phyloP scores from a whole-genome alignment of 2,113 vertebrate genomes.

The Nothocercus julius region DNA sequence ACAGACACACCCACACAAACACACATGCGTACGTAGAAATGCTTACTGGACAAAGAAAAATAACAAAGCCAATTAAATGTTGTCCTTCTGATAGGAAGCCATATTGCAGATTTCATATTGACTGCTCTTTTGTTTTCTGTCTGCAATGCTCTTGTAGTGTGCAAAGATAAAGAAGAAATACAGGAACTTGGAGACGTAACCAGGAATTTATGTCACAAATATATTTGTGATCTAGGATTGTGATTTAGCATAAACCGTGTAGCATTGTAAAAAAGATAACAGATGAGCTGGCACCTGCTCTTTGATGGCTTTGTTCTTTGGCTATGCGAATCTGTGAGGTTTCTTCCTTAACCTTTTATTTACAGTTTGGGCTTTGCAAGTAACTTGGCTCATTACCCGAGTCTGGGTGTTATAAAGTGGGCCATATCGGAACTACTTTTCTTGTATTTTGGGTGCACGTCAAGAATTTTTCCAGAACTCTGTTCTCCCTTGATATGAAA shows the following conservation, averaged over 20 bases:
- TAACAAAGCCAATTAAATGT: constrained; percentile 44
- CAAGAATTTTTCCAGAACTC: constrained; percentile 40
- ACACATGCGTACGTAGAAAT: neutral
- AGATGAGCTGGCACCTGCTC: constrained; percentile 14
- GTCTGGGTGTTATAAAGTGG: neutral
- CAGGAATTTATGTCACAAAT: constrained; percentile 38
- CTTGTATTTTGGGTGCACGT: constrained; percentile 22
- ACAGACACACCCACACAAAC: neutral
- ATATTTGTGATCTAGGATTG: neutral
- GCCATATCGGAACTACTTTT: constrained; percentile 26
- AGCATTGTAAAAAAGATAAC: constrained; percentile 39
- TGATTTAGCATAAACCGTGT: constrained; percentile 15
- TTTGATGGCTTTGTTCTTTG: constrained; percentile 6
- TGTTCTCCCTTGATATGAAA: constrained; percentile 39
- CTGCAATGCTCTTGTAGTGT: constrained; percentile 25
- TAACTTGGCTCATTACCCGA: neutral
- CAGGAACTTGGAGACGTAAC: constrained; percentile 22
- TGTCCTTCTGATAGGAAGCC: constrained; percentile 74
- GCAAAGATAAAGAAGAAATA: constrained; percentile 26
- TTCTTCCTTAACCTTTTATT: constrained; percentile 36
- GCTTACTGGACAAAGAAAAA: neutral
- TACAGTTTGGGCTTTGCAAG: neutral
- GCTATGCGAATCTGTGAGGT: constrained; percentile 39
- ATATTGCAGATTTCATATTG: constrained; percentile 65
- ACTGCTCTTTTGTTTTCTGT: constrained; percentile 52